Conservation (phyloP, 2,113 vertebrate species). For the Psephotus haematonotus region DNA sequence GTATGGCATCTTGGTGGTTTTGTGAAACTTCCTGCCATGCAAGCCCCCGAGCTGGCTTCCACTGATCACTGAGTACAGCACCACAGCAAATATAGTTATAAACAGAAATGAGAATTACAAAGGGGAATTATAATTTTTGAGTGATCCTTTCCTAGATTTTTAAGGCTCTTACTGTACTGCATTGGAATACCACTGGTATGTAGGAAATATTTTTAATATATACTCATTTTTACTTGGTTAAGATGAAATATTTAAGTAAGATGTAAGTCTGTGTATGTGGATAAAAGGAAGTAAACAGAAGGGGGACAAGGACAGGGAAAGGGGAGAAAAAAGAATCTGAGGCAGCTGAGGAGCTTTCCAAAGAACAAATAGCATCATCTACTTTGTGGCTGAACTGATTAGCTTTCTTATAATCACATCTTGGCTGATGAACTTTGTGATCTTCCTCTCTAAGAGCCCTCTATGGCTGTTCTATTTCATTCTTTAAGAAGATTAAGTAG, state of each 20-base stretch:
- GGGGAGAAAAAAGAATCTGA: not conserved
- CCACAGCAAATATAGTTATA: not conserved
- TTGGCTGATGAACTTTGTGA: constrained; percentile 54
- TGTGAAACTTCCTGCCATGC: not conserved
- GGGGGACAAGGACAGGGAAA: not conserved
- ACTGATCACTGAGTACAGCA: not conserved
- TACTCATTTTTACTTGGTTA: not conserved
- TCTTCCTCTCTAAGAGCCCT: constrained; percentile 9
- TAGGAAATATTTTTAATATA: not conserved
- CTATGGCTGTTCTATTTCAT: constrained; percentile 33
- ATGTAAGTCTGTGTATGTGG: not conserved
- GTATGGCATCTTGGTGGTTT: not conserved
- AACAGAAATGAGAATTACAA: not conserved
- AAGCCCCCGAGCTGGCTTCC: not conserved
- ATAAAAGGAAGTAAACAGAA: not conserved
- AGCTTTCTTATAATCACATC: constrained; percentile 51
- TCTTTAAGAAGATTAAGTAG: constrained; percentile 60
- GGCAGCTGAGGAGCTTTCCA: constrained; percentile 22
- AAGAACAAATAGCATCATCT: constrained; percentile 39
- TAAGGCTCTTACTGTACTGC: not conserved
- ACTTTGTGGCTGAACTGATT: constrained; percentile 62
- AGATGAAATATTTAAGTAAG: not conserved
- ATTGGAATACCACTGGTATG: not conserved
- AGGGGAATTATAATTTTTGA: not conserved
- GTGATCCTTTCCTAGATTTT: not conserved